phyloP scores from a whole-genome alignment of 2,888 invertebrate species.

The Melinopterus prodromus region DNA sequence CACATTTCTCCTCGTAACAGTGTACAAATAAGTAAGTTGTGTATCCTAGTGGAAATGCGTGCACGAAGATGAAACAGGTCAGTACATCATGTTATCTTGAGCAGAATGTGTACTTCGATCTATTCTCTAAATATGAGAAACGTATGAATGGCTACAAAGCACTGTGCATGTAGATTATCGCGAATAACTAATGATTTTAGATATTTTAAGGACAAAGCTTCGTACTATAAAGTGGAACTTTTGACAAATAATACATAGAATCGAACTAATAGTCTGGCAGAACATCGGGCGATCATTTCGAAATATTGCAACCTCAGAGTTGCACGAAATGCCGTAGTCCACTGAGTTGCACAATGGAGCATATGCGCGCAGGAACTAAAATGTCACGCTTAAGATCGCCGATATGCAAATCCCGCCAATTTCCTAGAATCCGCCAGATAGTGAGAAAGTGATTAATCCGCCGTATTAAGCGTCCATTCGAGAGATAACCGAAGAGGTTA shows the following conservation, averaged over 20 bases:
- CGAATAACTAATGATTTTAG: too few species aligned
- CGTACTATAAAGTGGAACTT: too few species aligned
- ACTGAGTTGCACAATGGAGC: background rate
- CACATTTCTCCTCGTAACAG: too few species aligned
- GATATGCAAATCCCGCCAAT: slow-evolving; percentile 4
- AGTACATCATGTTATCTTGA: too few species aligned
- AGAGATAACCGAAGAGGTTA: background rate
- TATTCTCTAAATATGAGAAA: too few species aligned
- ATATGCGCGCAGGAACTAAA: background rate
- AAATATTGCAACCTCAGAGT: background rate
- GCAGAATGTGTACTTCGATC: too few species aligned
- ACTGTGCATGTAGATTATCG: too few species aligned
- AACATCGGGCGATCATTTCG: background rate
- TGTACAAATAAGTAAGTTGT: too few species aligned
- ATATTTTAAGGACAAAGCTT: too few species aligned
- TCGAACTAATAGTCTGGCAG: background rate
- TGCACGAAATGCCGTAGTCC: background rate
- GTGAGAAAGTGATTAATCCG: slow-evolving; percentile 4
- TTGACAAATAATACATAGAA: background rate
- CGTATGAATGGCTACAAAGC: too few species aligned
- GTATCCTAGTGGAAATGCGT: too few species aligned
- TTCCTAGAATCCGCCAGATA: background rate
- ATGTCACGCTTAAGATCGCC: background rate
- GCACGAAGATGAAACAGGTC: too few species aligned
- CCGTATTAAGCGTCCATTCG: background rate